A percentile compares a stretch with the other conserved stretches of the same genome.
Evolutionary conservation across 1,140 invertebrate species (phyloP).

Genomic region (Hypsibius dujardini): DNA sequence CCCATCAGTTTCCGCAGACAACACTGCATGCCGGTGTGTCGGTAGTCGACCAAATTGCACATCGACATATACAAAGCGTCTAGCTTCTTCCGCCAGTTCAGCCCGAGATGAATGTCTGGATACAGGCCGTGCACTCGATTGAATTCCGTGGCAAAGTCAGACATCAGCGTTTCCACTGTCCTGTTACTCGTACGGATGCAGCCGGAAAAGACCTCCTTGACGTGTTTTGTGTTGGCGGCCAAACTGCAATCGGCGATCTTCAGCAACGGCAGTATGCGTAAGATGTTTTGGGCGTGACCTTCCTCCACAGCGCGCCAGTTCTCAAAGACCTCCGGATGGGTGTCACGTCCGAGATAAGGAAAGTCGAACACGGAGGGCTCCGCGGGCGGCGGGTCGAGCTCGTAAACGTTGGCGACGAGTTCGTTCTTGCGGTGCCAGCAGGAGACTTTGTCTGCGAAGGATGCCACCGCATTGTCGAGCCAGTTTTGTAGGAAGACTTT

Average conservation of each 20-base stretch:
- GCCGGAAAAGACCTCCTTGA: neutral
- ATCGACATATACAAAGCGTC: neutral
- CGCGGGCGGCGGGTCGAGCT: neutral
- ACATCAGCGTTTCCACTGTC: neutral
- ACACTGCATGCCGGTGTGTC: neutral
- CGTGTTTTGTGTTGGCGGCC: neutral
- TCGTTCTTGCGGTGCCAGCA: conserved; percentile 1
- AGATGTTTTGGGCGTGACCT: neutral
- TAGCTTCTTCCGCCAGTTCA: neutral
- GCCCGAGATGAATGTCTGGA: neutral
- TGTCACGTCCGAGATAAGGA: neutral
- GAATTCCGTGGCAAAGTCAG: neutral
- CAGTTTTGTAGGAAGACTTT: neutral
- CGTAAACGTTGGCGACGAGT: neutral
- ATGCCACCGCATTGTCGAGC: neutral
- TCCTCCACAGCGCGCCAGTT: neutral
- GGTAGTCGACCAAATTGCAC: neutral
- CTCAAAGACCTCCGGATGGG: neutral
- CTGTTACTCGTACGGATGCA: neutral
- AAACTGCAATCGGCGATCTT: neutral
- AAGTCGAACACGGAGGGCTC: neutral
- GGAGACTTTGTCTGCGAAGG: neutral
- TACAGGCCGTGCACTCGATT: neutral
- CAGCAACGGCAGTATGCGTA: neutral
- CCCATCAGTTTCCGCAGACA: neutral